phyloP scores from a whole-genome alignment of 2,888 invertebrate genomes.

The Acronicta leporina region DNA sequence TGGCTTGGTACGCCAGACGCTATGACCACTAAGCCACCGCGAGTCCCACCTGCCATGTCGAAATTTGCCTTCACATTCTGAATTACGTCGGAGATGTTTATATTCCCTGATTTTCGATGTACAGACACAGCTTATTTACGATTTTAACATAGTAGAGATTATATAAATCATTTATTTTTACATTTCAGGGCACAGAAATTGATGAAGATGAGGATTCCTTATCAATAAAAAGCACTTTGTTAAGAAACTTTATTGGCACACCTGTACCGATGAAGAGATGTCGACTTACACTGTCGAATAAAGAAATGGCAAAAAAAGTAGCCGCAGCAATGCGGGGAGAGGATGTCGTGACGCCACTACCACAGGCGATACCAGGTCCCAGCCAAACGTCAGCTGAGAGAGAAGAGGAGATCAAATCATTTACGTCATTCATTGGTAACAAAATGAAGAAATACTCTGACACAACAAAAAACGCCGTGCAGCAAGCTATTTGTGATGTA shows the following conservation, averaged over 20 bases:
- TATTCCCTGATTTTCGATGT: too few species aligned
- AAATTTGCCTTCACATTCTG: too few species aligned
- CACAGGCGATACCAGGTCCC: constrained; percentile 29
- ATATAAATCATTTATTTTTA: too few species aligned
- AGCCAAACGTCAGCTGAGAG: constrained; percentile 44
- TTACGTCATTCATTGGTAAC: constrained; percentile 65
- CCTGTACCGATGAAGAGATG: constrained; percentile 25
- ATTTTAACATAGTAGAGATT: too few species aligned
- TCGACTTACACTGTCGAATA: constrained; percentile 18
- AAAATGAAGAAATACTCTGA: constrained; percentile 71
- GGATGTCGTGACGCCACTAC: constrained; percentile 5
- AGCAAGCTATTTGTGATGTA: constrained; percentile 69
- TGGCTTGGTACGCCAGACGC: too few species aligned
- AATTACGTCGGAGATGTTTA: too few species aligned
- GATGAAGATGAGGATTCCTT: constrained; percentile 39
- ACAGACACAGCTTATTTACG: too few species aligned
- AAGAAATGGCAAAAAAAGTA: constrained; percentile 20
- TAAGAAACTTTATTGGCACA: constrained; percentile 30
- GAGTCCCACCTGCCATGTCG: too few species aligned
- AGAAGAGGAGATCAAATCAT: constrained; percentile 66
- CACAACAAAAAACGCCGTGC: constrained; percentile 63
- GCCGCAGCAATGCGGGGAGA: constrained; percentile 13
- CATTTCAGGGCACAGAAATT: constrained; percentile 33
- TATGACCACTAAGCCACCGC: too few species aligned
- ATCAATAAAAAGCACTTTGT: constrained; percentile 28